A percentile compares a stretch with the other conserved stretches of the same genome.
Evolutionary conservation across 2,113 vertebrate species (phyloP).

Genomic region (Microtus montanus): DNA sequence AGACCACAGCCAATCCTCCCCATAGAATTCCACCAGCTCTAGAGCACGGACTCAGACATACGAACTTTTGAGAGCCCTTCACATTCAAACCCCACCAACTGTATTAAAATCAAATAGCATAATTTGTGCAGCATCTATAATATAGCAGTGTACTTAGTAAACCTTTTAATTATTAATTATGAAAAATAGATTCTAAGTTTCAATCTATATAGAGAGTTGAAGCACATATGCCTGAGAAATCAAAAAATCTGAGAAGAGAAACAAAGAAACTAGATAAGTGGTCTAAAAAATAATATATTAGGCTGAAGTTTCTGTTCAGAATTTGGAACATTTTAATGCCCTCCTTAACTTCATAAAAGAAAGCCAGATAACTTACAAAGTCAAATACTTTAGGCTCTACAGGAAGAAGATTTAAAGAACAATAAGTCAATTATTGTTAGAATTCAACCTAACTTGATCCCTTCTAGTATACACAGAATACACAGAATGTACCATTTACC

Average conservation of each 20-base stretch:
- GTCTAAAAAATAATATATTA: background rate
- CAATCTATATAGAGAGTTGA: background rate
- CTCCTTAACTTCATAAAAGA: background rate
- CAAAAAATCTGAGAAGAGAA: background rate
- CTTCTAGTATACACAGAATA: background rate
- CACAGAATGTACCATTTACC: background rate
- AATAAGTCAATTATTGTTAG: slow-evolving; percentile 17
- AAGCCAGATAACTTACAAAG: background rate
- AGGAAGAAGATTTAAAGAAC: background rate
- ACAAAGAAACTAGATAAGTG: background rate
- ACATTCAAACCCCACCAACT: background rate
- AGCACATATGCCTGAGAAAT: background rate
- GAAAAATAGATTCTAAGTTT: background rate
- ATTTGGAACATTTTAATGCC: background rate
- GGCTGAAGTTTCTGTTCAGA: background rate
- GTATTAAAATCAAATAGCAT: background rate
- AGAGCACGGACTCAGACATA: background rate
- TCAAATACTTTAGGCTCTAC: background rate
- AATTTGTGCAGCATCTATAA: background rate
- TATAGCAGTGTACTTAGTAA: background rate
- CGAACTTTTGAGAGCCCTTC: background rate
- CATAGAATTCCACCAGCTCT: background rate
- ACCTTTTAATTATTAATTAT: slow-evolving; percentile 9
- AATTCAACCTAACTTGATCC: background rate
- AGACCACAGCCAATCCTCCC: background rate